Evolutionary conservation across 2,113 vertebrate species (phyloP).

Genomic region (Megaleporinus macrocephalus): DNA sequence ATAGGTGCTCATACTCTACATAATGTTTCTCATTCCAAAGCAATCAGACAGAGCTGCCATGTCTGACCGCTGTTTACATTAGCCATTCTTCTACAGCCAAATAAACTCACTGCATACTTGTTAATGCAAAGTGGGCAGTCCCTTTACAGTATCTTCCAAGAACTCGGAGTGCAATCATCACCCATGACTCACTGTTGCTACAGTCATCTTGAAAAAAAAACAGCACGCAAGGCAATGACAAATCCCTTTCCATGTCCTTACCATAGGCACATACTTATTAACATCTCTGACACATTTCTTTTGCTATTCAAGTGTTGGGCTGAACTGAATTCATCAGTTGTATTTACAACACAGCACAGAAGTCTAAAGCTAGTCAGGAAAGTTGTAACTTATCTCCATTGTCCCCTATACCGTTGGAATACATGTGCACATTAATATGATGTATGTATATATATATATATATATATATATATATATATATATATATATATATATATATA

Average conservation of each 20-base stretch:
- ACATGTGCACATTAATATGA: too few species aligned
- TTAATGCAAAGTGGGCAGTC: not conserved
- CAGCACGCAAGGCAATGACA: too few species aligned
- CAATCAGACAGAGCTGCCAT: not conserved
- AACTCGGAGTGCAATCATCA: not conserved
- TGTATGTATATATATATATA: too few species aligned
- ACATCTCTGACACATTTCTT: not conserved
- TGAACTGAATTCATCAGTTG: too few species aligned
- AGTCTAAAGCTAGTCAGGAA: too few species aligned
- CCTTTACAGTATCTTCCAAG: not conserved
- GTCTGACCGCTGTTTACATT: not conserved
- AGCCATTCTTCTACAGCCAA: not conserved
- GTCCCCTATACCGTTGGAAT: too few species aligned
- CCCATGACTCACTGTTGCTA: slow-evolving; percentile 22
- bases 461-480: too few species aligned
- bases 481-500: too few species aligned
- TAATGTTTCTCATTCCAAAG: not conserved
- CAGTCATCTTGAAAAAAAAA: not conserved
- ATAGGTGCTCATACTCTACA: not conserved
- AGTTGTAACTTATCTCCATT: too few species aligned
- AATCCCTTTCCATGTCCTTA: not conserved
- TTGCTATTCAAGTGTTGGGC: not conserved
- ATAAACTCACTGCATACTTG: not conserved
- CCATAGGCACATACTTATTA: not conserved
- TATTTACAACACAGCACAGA: too few species aligned